These are phyloP conservation scores for Actinostola sp. DNA, from an alignment of 92 coral and sea anemone genomes.

Conservation along the genomic window DNA sequence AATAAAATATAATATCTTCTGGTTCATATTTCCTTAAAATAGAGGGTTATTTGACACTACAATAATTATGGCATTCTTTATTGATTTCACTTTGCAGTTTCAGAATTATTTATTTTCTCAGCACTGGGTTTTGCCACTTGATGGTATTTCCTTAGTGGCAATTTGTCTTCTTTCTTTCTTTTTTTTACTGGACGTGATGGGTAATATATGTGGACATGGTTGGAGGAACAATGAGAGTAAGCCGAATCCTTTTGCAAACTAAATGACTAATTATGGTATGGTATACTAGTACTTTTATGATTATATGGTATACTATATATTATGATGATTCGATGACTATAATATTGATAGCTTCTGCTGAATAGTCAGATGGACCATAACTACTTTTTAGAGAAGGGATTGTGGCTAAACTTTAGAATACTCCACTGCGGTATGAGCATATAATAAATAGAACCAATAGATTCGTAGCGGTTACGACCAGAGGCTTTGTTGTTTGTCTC, in stretches of 20 bases:
- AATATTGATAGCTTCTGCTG: too few species aligned
- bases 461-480: too few species aligned
- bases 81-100: constrained; percentile 38
- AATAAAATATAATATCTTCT: constrained; percentile 39
- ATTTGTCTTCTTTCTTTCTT: constrained; percentile 32
- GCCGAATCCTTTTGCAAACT: not conserved
- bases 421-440: too few species aligned
- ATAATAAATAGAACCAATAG: too few species aligned
- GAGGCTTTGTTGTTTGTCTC: too few species aligned
- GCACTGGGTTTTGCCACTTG: constrained; percentile 37
- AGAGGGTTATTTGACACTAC: constrained; percentile 48
- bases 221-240: not conserved
- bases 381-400: too few species aligned
- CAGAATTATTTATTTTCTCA: constrained; percentile 30
- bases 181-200: constrained; percentile 36
- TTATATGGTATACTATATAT: too few species aligned
- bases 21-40: constrained; percentile 33
- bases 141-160: constrained; percentile 33
- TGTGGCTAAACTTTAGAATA: too few species aligned
- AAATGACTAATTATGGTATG: not conserved
- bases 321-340: too few species aligned
- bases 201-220: constrained; percentile 41
- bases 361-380: too few species aligned
- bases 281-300: not conserved
- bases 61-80: constrained; percentile 36